Conservation (phyloP, 2,797 vertebrate species). For the Melanotaenia nigrans region DNA sequence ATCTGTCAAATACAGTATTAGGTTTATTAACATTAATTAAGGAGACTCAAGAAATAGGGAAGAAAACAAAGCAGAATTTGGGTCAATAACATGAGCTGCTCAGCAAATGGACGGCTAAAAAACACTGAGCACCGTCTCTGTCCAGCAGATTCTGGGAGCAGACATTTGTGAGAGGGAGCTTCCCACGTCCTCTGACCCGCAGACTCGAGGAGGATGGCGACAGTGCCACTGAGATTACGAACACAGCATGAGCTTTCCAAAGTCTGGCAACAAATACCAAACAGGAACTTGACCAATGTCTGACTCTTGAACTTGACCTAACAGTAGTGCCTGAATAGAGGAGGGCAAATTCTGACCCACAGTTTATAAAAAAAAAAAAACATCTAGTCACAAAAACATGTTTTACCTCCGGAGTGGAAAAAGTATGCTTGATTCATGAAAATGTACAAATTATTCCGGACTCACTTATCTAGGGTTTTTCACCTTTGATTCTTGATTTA, state of each 20-base stretch:
- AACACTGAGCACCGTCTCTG: constrained; percentile 42
- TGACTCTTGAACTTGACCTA: constrained; percentile 51
- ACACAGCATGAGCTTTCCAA: constrained; percentile 35
- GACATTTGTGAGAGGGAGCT: constrained; percentile 25
- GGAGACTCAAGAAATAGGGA: constrained; percentile 30
- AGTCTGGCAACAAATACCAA: constrained; percentile 59
- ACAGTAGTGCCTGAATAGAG: constrained; percentile 6
- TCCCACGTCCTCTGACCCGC: constrained; percentile 58
- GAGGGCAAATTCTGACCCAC: constrained; percentile 10
- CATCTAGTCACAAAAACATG: background rate
- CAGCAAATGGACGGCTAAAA: constrained; percentile 38
- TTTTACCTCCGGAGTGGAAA: background rate
- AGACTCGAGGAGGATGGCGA: constrained; percentile 43
- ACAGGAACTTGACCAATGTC: constrained; percentile 53
- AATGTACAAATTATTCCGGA: background rate
- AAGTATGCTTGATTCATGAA: background rate
- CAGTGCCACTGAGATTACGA: constrained; percentile 38
- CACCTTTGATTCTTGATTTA: no score
- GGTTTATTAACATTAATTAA: constrained; percentile 14
- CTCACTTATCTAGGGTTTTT: no score
- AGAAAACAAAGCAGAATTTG: constrained; percentile 47
- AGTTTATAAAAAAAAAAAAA: constrained; percentile 9
- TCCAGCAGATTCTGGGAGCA: constrained; percentile 35
- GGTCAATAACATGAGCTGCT: constrained; percentile 41
- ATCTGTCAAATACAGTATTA: constrained; percentile 1